These are phyloP conservation scores for Aldrovandia affinis DNA, from an alignment of 2,797 vertebrate species.

Conservation along the genomic window DNA sequence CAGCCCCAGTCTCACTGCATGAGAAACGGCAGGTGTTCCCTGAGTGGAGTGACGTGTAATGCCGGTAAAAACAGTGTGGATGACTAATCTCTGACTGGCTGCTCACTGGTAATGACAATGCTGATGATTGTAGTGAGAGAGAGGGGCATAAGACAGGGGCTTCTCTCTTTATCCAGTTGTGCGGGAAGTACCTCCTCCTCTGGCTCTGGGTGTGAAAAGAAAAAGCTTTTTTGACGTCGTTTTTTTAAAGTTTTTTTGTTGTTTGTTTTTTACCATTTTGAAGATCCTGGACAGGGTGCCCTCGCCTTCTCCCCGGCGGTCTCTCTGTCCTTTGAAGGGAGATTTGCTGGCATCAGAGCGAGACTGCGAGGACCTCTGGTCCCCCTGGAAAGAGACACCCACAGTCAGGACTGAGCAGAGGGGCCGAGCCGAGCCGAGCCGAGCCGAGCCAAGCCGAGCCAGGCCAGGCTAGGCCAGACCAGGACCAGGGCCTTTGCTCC, in stretches of 20 bases:
- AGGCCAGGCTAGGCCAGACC: too few species aligned
- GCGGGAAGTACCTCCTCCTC: not conserved
- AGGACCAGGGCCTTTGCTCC: not conserved
- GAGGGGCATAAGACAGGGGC: not conserved
- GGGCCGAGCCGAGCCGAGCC: conserved; percentile 7
- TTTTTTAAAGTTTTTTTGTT: not conserved
- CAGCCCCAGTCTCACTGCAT: not conserved
- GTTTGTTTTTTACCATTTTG: conserved; percentile 86
- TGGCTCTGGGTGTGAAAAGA: conserved; percentile 5
- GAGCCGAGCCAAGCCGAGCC: too few species aligned
- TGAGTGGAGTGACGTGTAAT: not conserved
- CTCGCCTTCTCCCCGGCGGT: conserved; percentile 85
- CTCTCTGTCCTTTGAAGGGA: conserved; percentile 85
- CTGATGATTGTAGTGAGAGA: not conserved
- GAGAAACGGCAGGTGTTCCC: not conserved
- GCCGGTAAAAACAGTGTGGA: too few species aligned
- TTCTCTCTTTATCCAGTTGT: not conserved
- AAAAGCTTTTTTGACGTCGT: too few species aligned
- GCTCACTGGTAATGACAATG: conserved; percentile 6
- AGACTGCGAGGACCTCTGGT: conserved; percentile 86
- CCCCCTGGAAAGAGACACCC: conserved; percentile 76
- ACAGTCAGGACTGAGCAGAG: conserved; percentile 1
- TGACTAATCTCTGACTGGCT: not conserved
- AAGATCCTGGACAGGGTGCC: conserved; percentile 95
- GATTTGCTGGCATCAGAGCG: conserved; percentile 73